Conservation (phyloP, 2,797 vertebrate species). For the Phaenicophaeus curvirostris region DNA sequence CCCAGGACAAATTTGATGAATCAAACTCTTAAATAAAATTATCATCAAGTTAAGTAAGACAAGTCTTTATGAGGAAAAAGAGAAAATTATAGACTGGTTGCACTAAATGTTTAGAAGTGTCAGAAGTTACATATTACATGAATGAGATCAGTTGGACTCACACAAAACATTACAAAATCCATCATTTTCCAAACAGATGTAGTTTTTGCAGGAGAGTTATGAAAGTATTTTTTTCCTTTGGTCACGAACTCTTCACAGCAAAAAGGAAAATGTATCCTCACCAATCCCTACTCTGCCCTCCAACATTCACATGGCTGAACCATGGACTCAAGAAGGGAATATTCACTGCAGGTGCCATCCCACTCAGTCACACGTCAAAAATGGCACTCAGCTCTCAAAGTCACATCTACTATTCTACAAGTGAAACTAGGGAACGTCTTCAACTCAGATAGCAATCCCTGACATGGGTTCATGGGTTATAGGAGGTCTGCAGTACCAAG, state of each 20-base stretch:
- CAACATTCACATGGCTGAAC: neutral
- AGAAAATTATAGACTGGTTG: neutral
- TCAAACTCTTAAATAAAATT: neutral
- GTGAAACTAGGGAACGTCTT: accelerated
- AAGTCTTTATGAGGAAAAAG: accelerated
- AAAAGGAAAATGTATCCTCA: neutral
- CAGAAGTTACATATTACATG: neutral
- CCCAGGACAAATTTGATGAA: neutral
- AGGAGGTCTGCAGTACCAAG: neutral
- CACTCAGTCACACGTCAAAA: neutral
- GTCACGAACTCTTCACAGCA: neutral
- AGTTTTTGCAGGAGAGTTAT: neutral
- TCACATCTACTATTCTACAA: neutral
- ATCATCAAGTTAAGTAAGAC: neutral
- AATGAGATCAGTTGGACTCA: neutral
- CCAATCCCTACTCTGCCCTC: neutral
- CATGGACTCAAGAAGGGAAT: neutral
- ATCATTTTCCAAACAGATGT: neutral
- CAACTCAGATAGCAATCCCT: neutral
- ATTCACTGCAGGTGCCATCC: neutral
- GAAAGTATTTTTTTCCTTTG: neutral
- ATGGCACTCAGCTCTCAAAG: neutral
- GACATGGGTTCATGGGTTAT: accelerated
- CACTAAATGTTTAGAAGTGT: neutral
- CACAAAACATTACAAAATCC: neutral